phyloP scores from a whole-genome alignment of 1,140 invertebrate species.

The Solen grandis region DNA sequence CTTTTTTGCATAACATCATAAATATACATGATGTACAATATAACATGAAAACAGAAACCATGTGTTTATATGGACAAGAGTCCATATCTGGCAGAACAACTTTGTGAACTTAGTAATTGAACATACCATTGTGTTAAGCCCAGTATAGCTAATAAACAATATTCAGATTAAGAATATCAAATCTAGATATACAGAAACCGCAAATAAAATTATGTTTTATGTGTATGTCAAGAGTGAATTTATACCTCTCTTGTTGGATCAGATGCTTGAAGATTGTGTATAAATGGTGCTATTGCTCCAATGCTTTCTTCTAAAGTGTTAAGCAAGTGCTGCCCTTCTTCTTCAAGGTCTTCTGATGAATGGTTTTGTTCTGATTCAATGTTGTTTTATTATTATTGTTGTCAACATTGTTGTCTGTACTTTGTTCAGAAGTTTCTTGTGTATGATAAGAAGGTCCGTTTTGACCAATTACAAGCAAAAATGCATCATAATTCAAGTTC shows the following conservation, averaged over 20 bases:
- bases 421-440: conserved; percentile 8
- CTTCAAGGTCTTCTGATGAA: conserved; percentile 29
- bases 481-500: conserved; percentile 73
- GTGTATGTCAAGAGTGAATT: too few relatives aligned
- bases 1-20: too few relatives aligned
- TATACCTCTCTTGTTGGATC: conserved; percentile 61
- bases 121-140: too few relatives aligned
- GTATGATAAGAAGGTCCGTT: conserved; percentile 9
- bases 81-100: too few relatives aligned
- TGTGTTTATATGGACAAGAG: too few relatives aligned
- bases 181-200: too few relatives aligned
- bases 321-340: conserved; percentile 33
- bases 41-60: too few relatives aligned
- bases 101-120: too few relatives aligned
- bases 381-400: conserved; percentile 31
- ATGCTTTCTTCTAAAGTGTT: conserved; percentile 34
- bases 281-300: conserved; percentile 28
- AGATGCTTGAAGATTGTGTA: conserved; percentile 30
- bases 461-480: conserved; percentile 21
- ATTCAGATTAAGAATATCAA: too few relatives aligned
- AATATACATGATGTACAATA: too few relatives aligned
- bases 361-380: not conserved
- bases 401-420: conserved; percentile 33
- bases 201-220: too few relatives aligned
- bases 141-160: too few relatives aligned